Base-by-base conservation (phyloP, 2,113 vertebrate species). In the Copsychus sechellarum region DNA sequence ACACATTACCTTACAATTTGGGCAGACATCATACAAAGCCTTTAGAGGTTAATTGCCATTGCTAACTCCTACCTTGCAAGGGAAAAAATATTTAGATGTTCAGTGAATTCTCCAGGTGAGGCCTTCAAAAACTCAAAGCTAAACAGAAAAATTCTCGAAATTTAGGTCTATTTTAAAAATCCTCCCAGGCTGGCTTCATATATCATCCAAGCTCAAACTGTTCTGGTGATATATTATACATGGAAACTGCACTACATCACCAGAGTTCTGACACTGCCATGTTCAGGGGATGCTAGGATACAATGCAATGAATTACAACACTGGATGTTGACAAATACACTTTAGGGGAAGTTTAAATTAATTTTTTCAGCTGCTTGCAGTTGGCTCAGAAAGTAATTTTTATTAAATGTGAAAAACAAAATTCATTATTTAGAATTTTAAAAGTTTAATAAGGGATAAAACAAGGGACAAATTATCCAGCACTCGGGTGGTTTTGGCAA, bases 311-410 rank as follows among this genome's bases (percentile, higher is more conserved):
- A 97, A 98, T 98, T 98, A 97, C 92, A 95, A 23, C 56, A 81
- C 67, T 29, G 73, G 97, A 97, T 97, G 51, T 93, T 98, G 98
- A 98, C 96, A 97, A 97, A 98, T 97, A 97, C 87, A 92, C 88
- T 97, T 97, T 92, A 47, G 87, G 83, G 76, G 81, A 95, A 97
- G 96, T 86, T 97, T 95, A 97, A 98, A 98, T 98, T 97, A 97
- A 98, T 98, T 98, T 97, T 95, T 97, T 97, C 90, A 97, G 94
- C 94, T 91, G 92, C 96, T 97, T 96, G 95, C 90, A 85, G 97
- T 97, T 97, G 97, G 93, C 92, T 97, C 96, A 91, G 94, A 95
- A 97, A 97, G 96, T 96, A 95, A 96, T 97, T 97, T 97, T 97
- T 97, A 86, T 94, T 95, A 96, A 97, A 97, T 97, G 50, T 18